Evolutionary conservation across 2,888 invertebrate genomes (phyloP).

Genomic region (Strigamia maritima): DNA sequence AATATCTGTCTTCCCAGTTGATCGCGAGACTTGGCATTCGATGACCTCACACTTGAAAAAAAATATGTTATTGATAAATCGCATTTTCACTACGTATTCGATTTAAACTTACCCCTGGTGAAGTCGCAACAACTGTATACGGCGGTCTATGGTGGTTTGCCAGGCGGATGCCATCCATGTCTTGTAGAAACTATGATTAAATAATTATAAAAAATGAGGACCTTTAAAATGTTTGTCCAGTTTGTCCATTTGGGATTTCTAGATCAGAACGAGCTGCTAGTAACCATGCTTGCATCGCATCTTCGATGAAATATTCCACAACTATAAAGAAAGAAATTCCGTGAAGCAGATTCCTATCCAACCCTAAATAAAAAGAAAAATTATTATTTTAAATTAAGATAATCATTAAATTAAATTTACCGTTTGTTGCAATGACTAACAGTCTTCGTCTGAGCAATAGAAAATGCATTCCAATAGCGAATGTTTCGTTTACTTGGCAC

Average conservation of each 20-base stretch:
- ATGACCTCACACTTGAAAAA: slow-evolving; percentile 87
- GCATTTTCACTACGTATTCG: not conserved
- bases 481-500: slow-evolving; percentile 44
- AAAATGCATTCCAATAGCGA: too few relatives aligned
- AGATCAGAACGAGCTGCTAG: slow-evolving; percentile 87
- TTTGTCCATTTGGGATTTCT: slow-evolving; percentile 64
- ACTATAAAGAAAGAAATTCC: slow-evolving; percentile 83
- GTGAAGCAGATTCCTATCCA: slow-evolving; percentile 75
- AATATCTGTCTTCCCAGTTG: slow-evolving; percentile 94
- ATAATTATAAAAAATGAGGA: not conserved
- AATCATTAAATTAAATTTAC: not conserved
- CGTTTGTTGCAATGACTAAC: not conserved
- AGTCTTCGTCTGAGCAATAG: not conserved
- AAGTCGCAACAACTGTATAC: slow-evolving; percentile 82
- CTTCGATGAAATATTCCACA: slow-evolving; percentile 78
- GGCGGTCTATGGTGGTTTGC: slow-evolving; percentile 85
- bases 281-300: slow-evolving; percentile 89
- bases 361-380: slow-evolving; percentile 53
- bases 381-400: slow-evolving; percentile 29
- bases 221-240: not conserved
- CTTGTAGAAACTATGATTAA: slow-evolving; percentile 67
- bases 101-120: slow-evolving; percentile 66
- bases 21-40: slow-evolving; percentile 97
- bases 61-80: slow-evolving; percentile 45
- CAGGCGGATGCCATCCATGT: slow-evolving; percentile 93